Percentiles rank a stretch among this genome's conserved stretches.
These are phyloP conservation scores for Meghimatium bilineatum DNA, from an alignment of 2,888 invertebrate genomes.

Conservation along the genomic window DNA sequence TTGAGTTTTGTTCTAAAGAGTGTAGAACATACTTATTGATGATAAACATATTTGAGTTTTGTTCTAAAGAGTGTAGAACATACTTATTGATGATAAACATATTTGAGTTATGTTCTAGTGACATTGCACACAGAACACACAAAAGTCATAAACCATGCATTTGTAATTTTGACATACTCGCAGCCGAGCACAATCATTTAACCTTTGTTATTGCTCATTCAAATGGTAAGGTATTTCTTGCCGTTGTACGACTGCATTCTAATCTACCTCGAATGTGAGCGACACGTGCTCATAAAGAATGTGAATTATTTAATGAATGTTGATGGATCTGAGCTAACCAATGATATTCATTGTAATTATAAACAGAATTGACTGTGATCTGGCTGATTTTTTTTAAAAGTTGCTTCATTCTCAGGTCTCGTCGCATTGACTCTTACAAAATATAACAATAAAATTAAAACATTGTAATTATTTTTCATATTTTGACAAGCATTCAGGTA, in stretches of 20 bases:
- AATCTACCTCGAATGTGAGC: conserved; percentile 6
- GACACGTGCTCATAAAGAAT: neutral
- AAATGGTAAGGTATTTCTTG: neutral
- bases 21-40: too few species aligned
- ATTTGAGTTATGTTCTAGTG: too few species aligned
- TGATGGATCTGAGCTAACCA: conserved; percentile 13
- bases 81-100: too few species aligned
- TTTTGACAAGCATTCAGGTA: too few species aligned
- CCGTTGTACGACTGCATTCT: neutral
- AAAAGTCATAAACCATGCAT: neutral
- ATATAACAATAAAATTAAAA: too few species aligned
- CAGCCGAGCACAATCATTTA: neutral
- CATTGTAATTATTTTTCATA: too few species aligned
- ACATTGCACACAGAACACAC: too few species aligned
- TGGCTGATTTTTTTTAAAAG: neutral
- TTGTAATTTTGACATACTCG: neutral
- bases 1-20: too few species aligned
- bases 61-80: too few species aligned
- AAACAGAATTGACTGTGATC: conserved; percentile 7
- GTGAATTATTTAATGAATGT: neutral
- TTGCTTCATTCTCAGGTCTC: too few species aligned
- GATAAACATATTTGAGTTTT: too few species aligned
- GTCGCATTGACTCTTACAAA: too few species aligned
- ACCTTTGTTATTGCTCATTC: neutral
- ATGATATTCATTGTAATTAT: conserved; percentile 26